Percentiles rank a stretch among this genome's conserved stretches.
These are phyloP conservation scores for Stichopus chloronotus DNA, from an alignment of 35 echinoderm and acorn worm genomes.

Conservation along the genomic window DNA sequence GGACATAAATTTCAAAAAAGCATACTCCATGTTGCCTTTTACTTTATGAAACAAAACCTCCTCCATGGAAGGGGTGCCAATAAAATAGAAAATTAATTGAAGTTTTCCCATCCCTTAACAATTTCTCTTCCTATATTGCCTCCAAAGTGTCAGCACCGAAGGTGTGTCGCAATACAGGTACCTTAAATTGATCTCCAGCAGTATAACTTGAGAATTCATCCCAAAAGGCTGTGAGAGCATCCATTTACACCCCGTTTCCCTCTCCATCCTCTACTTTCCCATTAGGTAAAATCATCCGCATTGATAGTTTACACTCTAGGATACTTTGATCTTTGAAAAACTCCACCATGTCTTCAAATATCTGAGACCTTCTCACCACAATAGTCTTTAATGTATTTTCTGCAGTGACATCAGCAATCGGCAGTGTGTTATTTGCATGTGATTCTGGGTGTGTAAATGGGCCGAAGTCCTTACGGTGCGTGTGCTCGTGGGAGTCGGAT, in stretches of 20 bases:
- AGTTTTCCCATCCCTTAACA: not conserved
- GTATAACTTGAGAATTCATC: not conserved
- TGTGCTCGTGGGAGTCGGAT: not conserved
- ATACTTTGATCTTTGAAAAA: slow-evolving; percentile 33
- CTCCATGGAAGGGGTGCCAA: not conserved
- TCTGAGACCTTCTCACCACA: not conserved
- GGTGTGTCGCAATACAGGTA: slow-evolving; percentile 7
- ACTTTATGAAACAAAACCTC: not conserved
- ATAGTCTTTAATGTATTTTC: not conserved
- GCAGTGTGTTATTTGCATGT: not conserved
- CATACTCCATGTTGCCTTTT: not conserved
- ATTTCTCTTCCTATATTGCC: not conserved
- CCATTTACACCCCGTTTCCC: not conserved
- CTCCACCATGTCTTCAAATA: slow-evolving; percentile 41
- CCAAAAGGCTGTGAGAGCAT: slow-evolving; percentile 31
- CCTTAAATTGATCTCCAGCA: not conserved
- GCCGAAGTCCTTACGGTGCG: not conserved
- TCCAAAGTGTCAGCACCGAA: not conserved
- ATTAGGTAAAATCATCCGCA: not conserved
- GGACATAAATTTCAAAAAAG: not conserved
- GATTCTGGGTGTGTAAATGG: not conserved
- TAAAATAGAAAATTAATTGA: not conserved
- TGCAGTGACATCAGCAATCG: not conserved
- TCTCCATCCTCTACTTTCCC: not conserved
- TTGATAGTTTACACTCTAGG: not conserved